Conservation (phyloP, 2,797 vertebrate species). For the Pelobates cultripes region DNA sequence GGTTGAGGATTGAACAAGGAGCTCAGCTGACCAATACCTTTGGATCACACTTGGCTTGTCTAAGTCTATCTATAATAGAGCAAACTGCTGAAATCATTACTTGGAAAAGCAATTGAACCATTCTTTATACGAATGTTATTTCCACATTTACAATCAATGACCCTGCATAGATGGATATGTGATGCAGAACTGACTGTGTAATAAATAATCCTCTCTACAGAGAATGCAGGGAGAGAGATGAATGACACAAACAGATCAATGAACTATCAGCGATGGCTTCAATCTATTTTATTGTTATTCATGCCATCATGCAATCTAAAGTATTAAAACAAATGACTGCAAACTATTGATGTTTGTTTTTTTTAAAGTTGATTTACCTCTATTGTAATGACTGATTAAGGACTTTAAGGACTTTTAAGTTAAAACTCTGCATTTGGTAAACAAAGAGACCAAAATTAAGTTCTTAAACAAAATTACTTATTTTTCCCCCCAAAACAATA, state of each 20-base stretch:
- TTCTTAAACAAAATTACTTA: too few relatives aligned
- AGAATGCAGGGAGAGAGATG: constrained; percentile 50
- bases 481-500: too few relatives aligned
- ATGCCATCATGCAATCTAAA: constrained; percentile 63
- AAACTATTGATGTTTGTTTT: constrained; percentile 47
- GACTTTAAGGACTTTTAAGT: constrained; percentile 57
- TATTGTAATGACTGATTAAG: constrained; percentile 53
- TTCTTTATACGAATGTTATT: constrained; percentile 43
- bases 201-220: constrained; percentile 57
- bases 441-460: too few relatives aligned
- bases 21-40: constrained; percentile 12
- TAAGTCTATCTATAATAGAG: constrained; percentile 22
- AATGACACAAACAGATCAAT: constrained; percentile 65
- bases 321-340: constrained; percentile 61
- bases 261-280: constrained; percentile 57
- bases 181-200: constrained; percentile 41
- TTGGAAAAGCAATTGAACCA: constrained; percentile 18
- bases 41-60: constrained; percentile 33
- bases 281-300: constrained; percentile 63
- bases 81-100: constrained; percentile 29
- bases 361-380: constrained; percentile 59
- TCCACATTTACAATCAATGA: constrained; percentile 43
- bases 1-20: background rate
- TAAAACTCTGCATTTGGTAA: background rate
- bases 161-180: constrained; percentile 51